Evolutionary conservation across 2,113 vertebrate genomes (phyloP).

Genomic region (Zosterops lateralis): DNA sequence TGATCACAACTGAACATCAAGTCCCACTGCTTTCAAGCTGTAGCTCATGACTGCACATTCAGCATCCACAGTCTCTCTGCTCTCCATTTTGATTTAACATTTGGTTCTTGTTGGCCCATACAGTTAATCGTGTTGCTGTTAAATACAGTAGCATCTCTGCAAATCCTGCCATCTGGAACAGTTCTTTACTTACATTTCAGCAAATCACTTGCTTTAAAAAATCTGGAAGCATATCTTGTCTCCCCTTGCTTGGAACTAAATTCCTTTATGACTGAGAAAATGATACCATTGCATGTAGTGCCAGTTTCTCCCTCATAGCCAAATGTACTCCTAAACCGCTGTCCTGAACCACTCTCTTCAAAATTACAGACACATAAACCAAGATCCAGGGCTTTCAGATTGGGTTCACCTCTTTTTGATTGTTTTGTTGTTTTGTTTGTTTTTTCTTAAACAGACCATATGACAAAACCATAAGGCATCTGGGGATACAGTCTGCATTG

Average conservation of each 20-base stretch:
- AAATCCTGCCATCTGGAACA: constrained; percentile 28
- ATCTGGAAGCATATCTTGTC: neutral
- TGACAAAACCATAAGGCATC: neutral
- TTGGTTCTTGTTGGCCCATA: constrained; percentile 17
- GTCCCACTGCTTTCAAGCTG: neutral
- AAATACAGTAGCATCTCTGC: constrained; percentile 2
- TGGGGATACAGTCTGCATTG: neutral
- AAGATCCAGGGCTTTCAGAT: neutral
- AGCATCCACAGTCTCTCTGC: neutral
- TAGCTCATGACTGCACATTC: neutral
- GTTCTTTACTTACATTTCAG: neutral
- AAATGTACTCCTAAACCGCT: neutral
- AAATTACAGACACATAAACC: neutral
- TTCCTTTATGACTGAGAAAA: neutral
- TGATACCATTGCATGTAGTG: neutral
- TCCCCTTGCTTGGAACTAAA: neutral
- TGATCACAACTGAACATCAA: neutral
- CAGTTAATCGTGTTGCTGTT: constrained; percentile 20
- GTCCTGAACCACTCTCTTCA: neutral
- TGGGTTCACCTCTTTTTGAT: neutral
- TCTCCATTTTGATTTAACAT: neutral
- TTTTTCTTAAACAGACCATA: neutral
- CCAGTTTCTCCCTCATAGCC: neutral
- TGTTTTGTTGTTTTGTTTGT: neutral
- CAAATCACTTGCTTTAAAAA: neutral